These are phyloP conservation scores for Tetraneura akinire DNA, from an alignment of 1,140 invertebrate species.

Conservation along the genomic window DNA sequence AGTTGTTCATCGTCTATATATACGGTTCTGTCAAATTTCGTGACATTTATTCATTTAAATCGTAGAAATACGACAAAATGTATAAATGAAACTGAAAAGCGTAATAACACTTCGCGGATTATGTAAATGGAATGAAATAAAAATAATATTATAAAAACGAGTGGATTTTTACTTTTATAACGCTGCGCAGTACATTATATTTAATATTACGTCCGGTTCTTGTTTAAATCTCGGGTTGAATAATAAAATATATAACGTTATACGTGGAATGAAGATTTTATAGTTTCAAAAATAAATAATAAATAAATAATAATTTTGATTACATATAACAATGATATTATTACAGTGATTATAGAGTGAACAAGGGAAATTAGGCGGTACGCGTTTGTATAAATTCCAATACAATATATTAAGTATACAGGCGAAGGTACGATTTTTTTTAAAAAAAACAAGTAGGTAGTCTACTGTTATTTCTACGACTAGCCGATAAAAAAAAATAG, in stretches of 20 bases:
- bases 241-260: neutral
- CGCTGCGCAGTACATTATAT: neutral
- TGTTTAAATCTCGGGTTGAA: neutral
- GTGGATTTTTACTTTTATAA: neutral
- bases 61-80: neutral
- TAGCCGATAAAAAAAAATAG: no score
- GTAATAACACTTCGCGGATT: neutral
- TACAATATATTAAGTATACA: neutral
- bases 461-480: no score
- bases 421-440: neutral
- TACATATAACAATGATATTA: neutral
- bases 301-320: no score
- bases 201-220: neutral
- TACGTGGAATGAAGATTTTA: no score
- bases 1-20: neutral
- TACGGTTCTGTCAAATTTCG: neutral
- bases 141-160: neutral
- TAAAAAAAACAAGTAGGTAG: no score
- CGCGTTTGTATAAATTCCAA: neutral
- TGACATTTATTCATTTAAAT: conserved; percentile 17
- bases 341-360: no score
- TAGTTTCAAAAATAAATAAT: no score
- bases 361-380: neutral
- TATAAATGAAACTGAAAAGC: neutral
- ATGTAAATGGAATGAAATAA: neutral